Evolutionary conservation across 2,113 vertebrate genomes (phyloP), one percentile per base, ranked within the genome.

Genomic region (Hyperopisus bebe): DNA sequence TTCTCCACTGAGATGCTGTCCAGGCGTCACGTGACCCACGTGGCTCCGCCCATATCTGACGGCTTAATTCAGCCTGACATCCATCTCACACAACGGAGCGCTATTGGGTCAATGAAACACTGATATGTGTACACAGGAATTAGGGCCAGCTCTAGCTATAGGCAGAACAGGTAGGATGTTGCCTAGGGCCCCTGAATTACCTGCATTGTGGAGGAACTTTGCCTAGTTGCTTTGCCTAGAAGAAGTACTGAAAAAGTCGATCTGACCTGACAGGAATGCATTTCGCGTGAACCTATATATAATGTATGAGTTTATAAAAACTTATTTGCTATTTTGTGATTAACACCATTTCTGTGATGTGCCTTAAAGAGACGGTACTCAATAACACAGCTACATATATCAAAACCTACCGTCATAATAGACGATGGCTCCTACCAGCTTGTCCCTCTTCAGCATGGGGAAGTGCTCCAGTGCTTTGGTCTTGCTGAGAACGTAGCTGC

Each of bases 401-500:
- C 19, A n/a, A 47, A 74, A 95, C 97, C 7, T 95, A 99, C 98
- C 98, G 0, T 99, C 98, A 0, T 98, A 99, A 95, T 99, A 99
- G 91, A 99, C 98, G 31, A 99, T 99, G 50, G 98, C 98, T 90
- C 97, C 98, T 0, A 99, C 98, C 39, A 99, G 97, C 91, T 92
- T 94, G 91, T 99, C 98, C 91, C 96, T 97, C 93, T 97, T 98
- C 13, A 99, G 96, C 98, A 99, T 99, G 31, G 98, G 98, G 86
- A 99, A 99, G 24, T 96, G 95, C 94, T 99, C 98, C 94, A 99
- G 92, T 10, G 98, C 98, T 90, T 96, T 97, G 0, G 95, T 91
- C 94, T 99, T 99, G 91, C 96, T 98, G 53, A 99, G 97, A 2
- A 99, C 91, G 0, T 99, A 99, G 94, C 98, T 99, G 92, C 97